These are phyloP conservation scores for Bemisia tabaci DNA, from an alignment of 1,140 invertebrate species.

Conservation along the genomic window DNA sequence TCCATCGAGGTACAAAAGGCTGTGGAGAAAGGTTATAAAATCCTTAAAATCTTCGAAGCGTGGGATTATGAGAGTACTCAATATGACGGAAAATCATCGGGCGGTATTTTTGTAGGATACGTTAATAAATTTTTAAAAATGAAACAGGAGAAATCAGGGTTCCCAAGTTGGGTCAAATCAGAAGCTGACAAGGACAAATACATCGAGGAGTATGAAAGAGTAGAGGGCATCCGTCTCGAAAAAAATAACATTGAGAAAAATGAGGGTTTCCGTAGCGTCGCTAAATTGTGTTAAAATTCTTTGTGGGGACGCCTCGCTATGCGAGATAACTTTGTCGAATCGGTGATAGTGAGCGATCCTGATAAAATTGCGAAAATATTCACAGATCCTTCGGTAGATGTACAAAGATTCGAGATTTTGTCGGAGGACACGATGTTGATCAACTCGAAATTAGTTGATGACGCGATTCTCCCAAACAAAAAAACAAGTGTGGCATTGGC, in stretches of 20 bases:
- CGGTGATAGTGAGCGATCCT: no score
- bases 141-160: constrained; percentile 27
- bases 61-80: constrained; percentile 26
- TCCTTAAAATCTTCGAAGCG: constrained; percentile 29
- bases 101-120: constrained; percentile 25
- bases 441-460: no score
- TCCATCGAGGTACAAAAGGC: constrained; percentile 29
- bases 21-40: constrained; percentile 25
- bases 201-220: constrained; percentile 25
- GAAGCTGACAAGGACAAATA: constrained; percentile 24
- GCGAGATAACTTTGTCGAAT: no score
- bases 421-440: no score
- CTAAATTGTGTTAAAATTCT: constrained; percentile 79
- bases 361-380: no score
- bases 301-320: no score
- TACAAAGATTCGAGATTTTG: no score
- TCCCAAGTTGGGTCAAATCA: constrained; percentile 22
- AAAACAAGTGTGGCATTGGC: no score
- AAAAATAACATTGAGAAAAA: constrained; percentile 26
- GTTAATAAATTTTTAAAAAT: constrained; percentile 28
- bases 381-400: no score
- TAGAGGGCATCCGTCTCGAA: constrained; percentile 28
- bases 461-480: no score
- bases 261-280: constrained; percentile 30
- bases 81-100: constrained; percentile 9